Evolutionary conservation across 2,888 invertebrate species (phyloP), one percentile per base, ranked within the genome.

Genomic region (Drosophila demipolita): DNA sequence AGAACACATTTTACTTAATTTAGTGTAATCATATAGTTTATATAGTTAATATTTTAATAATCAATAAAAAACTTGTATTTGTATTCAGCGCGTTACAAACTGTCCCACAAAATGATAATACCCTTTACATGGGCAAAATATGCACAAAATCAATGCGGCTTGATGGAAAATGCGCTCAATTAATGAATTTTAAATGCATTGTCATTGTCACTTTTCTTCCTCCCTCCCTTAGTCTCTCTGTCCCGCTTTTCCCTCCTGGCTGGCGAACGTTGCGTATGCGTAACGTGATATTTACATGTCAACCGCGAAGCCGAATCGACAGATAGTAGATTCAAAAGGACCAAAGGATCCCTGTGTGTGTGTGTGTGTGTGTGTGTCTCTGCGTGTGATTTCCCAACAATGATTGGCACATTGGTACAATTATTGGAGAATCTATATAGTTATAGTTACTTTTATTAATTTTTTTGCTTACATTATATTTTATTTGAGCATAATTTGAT

Each of bases 141-240:
- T 64, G 40, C 20, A 32, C 15, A 26, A 57, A 42, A 42, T 32
- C 42, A 42, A 57, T 57, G n/a, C 20, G 32, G 57, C 64, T 20
- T 48, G 59, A 53, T 60, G 68, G 67, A 61, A 80, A 86, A 82
- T 86, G 71, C 66, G 83, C 78, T 82, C 85, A 86, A 86, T 86
- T 86, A 86, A 86, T 87, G 83, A 72, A 85, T 82, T 85, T 86
- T 85, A 87, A 86, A 85, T 87, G 85, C 73, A 70, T 78, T 80
- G 78, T 85, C 82, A 78, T 87, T 85, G 83, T 83, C 79, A 73
- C 72, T 66, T 71, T 60, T 62, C 29, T n/a, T 35, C 20, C 45
- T 20, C 45, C 1, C 12, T 20, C 4, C 2, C 1, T n/a, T 9
- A 1, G 4, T 40, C 9, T n/a, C 7, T 11, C 12, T 35, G 35